These are phyloP conservation scores for Hirtodrosophila duncani DNA, from an alignment of 2,888 invertebrate species.

Conservation along the genomic window DNA sequence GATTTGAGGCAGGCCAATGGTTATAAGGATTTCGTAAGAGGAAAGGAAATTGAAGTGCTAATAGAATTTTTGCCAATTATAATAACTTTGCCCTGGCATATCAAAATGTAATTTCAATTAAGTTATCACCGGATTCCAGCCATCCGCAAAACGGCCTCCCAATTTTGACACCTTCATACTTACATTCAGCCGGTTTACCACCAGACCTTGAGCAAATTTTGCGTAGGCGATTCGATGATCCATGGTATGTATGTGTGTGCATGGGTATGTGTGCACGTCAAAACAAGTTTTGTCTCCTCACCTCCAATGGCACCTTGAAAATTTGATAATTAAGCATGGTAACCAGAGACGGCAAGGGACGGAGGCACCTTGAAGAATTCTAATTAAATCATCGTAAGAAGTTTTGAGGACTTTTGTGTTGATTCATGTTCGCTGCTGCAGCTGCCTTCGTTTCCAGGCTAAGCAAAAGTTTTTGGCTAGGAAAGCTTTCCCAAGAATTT, in stretches of 20 bases:
- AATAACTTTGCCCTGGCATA: slow-evolving; percentile 33
- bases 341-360: slow-evolving; percentile 20
- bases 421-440: slow-evolving; percentile 64
- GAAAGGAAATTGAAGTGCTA: slow-evolving; percentile 37
- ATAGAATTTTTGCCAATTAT: slow-evolving; percentile 30
- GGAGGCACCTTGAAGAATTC: slow-evolving; percentile 65
- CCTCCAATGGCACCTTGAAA: slow-evolving; percentile 57
- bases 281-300: slow-evolving; percentile 23
- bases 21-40: slow-evolving; percentile 24
- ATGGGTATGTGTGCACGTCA: slow-evolving; percentile 29
- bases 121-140: slow-evolving; percentile 34
- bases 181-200: slow-evolving; percentile 52
- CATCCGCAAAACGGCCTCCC: too few species aligned
- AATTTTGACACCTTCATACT: too few species aligned
- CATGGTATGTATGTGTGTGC: slow-evolving; percentile 1
- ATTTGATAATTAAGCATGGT: slow-evolving; percentile 69
- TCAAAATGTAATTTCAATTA: slow-evolving; percentile 43
- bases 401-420: slow-evolving; percentile 66
- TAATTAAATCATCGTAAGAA: slow-evolving; percentile 69
- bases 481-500: slow-evolving; percentile 51
- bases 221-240: slow-evolving; percentile 26
- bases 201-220: slow-evolving; percentile 29
- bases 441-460: slow-evolving; percentile 48
- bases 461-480: slow-evolving; percentile 33
- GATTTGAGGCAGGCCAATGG: too few species aligned